Evolutionary conservation across 2,888 invertebrate species (phyloP).

Genomic region (Fabriciana adippe): DNA sequence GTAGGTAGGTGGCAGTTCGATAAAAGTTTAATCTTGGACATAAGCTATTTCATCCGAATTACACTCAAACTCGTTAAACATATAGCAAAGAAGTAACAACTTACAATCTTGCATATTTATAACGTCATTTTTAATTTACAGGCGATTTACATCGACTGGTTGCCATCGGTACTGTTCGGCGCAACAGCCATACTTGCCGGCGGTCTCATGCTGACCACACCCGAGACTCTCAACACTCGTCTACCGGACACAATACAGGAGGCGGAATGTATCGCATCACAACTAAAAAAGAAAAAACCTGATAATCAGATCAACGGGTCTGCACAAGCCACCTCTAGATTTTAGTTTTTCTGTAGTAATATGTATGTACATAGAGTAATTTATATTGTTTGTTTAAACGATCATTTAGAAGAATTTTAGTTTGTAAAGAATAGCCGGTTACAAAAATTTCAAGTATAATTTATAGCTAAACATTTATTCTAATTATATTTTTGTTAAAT

Average conservation of each 20-base stretch:
- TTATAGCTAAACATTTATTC: too few relatives aligned
- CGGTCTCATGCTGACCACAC: slow-evolving; percentile 81
- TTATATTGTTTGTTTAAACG: neutral
- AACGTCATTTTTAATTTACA: slow-evolving; percentile 41
- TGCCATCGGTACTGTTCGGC: slow-evolving; percentile 84
- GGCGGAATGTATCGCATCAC: slow-evolving; percentile 69
- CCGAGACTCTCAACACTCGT: slow-evolving; percentile 83
- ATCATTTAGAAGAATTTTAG: too few relatives aligned
- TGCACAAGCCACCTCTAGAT: slow-evolving; percentile 28
- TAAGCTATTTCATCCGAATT: too few relatives aligned
- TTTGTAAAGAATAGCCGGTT: too few relatives aligned
- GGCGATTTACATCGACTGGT: slow-evolving; percentile 77
- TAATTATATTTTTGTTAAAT: too few relatives aligned
- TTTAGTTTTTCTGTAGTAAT: slow-evolving; percentile 8
- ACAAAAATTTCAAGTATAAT: too few relatives aligned
- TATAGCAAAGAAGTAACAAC: too few relatives aligned
- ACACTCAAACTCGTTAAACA: neutral
- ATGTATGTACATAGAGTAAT: neutral
- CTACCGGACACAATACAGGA: slow-evolving; percentile 84
- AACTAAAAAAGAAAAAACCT: neutral
- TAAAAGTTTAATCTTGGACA: too few relatives aligned
- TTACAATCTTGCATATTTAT: too few relatives aligned
- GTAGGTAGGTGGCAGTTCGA: too few relatives aligned
- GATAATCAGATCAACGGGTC: neutral
- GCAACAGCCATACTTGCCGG: slow-evolving; percentile 80